Evolutionary conservation across 2,113 vertebrate species (phyloP).

Genomic region (Benitochromis conjunctus): DNA sequence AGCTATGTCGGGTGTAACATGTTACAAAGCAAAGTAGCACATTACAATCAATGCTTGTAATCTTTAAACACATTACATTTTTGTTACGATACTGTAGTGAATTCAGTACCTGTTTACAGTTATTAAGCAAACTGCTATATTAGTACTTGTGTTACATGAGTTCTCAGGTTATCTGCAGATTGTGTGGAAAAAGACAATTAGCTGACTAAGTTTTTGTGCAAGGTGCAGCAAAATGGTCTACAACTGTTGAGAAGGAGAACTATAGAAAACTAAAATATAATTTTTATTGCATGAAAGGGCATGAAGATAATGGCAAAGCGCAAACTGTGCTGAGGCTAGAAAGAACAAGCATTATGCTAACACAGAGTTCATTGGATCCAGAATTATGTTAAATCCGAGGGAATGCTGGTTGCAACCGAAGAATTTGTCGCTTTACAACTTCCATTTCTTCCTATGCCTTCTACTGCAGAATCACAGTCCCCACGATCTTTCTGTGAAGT

Average conservation of each 20-base stretch:
- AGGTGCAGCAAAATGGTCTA: not conserved
- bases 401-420: not conserved
- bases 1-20: not conserved
- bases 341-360: fast-evolving
- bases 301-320: not conserved
- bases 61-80: not conserved
- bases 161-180: not conserved
- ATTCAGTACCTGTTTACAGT: not conserved
- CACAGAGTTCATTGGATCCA: not conserved
- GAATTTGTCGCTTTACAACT: not conserved
- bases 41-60: not conserved
- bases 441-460: not conserved
- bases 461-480: not conserved
- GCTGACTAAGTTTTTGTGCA: not conserved
- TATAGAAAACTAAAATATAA: not conserved
- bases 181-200: not conserved
- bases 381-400: not conserved
- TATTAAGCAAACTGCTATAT: not conserved
- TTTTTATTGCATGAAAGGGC: fast-evolving
- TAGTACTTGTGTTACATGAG: not conserved
- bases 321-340: not conserved
- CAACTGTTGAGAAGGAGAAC: not conserved
- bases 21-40: not conserved
- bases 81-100: not conserved
- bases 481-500: not conserved